Evolutionary conservation across 2,888 invertebrate species (phyloP), one percentile per base, ranked within the genome.

Genomic region (Polyommatus iphigenia): DNA sequence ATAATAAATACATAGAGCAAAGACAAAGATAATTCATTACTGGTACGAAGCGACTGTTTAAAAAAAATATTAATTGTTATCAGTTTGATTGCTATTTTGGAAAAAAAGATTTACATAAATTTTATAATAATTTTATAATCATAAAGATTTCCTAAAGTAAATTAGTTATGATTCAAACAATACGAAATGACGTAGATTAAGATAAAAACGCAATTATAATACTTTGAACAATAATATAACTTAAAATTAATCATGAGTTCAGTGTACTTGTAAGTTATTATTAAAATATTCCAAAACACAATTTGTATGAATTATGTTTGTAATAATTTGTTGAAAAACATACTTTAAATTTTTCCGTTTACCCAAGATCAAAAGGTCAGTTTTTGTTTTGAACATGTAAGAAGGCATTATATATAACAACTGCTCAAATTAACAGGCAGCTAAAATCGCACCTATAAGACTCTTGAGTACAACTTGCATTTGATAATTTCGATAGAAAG

Each of bases 261-360:
- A 72, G 41, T 46, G 72, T 46, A 46, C 72, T 72, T 20, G 10
- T 15, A 67, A 32, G 32, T 29, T 13, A 41, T 73, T 46, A 41
- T 73, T 46, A 46, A 46, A 46, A 73, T 67, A 67, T 67, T 67
- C 32, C 29, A 32, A 67, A 62, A 67, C n/a, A 73, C 20, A 73
- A 73, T 73, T 73, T 46, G 46, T 73, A 24, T 20, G 24, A 41
- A 73, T 73, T 46, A 15, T 20, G 46, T 73, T 41, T 15, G 32
- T 29, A 32, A 67, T 67, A 62, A 62, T 67, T 67, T 4, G 29
- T 67, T 32, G 29, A 32, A 32, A 6, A 67, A 67, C 67, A 67
- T 32, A 0, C 6, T 67, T 67, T 29, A 10, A 29, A 29, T 67
- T 29, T 67, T 29, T 67, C 29, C 13, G 4, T 7, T 67, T 29